Base-by-base conservation (phyloP, 2,888 invertebrate genomes). In the Blastobasis lacticolella region DNA sequence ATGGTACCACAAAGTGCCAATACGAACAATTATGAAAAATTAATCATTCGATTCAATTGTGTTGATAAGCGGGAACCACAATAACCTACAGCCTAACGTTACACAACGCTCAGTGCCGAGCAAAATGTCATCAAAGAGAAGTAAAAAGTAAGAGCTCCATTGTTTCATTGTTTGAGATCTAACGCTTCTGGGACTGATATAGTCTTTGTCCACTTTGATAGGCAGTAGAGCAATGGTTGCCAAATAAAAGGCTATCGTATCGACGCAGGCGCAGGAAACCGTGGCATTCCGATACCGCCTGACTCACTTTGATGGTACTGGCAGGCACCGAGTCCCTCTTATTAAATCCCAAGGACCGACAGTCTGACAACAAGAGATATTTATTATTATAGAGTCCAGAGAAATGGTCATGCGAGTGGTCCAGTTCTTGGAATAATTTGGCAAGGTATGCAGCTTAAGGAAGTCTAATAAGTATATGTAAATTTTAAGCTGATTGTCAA, bases 231-330 rank as follows among this genome's bases (percentile, higher is more conserved):
- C 23, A 23, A 23, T 23, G 23, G 23, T 55, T 62, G 57, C 64
- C 60, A 60, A 67, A 69, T 62, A 62, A 62, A 60, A 50, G 44
- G 47, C 57, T 66, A 64, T 67, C 61, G 61, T 23, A 23, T 23
- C 23, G 23, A 23, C 23, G 23, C 23, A 23, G 23, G 23, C 23
- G 23, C 79, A 81, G 84, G 84, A 84, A 81, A 74, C 75, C 63
- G 67, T 66, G 56, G 69, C 81, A 83, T 85, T 81, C 83, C 80
- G 53, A 63, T 57, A 63, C 58, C 55, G 57, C 58, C 56, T 73
- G 72, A 75, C 63, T 74, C 72, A 71, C 49, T 48, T 54, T 49
- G 48, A 54, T 53, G 49, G 23, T 23, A 23, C 23, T 23, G 23
- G 49, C 48, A 49, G 41, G 46, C 10, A n/a, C 50, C 46, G n/a